Conservation (phyloP, 2,888 invertebrate genomes). For the Leucania comma region DNA sequence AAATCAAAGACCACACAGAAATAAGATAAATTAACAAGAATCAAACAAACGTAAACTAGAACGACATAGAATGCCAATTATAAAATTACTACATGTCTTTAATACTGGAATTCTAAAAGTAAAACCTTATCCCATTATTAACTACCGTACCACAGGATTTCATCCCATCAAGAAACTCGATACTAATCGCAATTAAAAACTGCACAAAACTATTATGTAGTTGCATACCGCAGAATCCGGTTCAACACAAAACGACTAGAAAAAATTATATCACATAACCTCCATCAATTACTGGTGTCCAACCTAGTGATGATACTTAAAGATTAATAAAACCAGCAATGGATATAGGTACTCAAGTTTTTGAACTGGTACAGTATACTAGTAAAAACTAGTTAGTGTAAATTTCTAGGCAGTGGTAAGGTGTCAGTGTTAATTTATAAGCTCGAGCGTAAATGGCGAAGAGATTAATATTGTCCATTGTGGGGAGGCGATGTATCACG, state of each 20-base stretch:
- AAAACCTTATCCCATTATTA: slow-evolving; percentile 31
- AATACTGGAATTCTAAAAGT: slow-evolving; percentile 49
- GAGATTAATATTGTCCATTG: slow-evolving; percentile 63
- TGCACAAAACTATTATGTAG: slow-evolving; percentile 56
- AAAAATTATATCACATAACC: slow-evolving; percentile 39
- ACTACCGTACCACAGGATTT: slow-evolving; percentile 20
- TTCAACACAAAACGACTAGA: slow-evolving; percentile 38
- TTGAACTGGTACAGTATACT: slow-evolving; percentile 34
- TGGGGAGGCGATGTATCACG: slow-evolving; percentile 56
- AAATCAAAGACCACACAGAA: not conserved
- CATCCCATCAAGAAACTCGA: slow-evolving; percentile 39
- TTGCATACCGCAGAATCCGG: slow-evolving; percentile 45
- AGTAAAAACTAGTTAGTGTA: slow-evolving; percentile 62
- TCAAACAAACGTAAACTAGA: not conserved
- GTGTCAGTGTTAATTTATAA: slow-evolving; percentile 62
- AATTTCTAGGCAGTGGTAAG: slow-evolving; percentile 52
- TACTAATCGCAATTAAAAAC: slow-evolving; percentile 65
- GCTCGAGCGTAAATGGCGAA: slow-evolving; percentile 53
- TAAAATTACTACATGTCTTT: not conserved
- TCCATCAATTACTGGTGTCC: slow-evolving; percentile 33
- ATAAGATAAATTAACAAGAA: not conserved
- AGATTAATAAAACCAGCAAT: slow-evolving; percentile 41
- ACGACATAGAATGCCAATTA: slow-evolving; percentile 2
- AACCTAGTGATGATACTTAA: not conserved
- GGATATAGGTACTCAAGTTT: slow-evolving; percentile 28